Evolutionary conservation across 2,888 invertebrate species (phyloP).

Genomic region (Scelioninae gen. 1): DNA sequence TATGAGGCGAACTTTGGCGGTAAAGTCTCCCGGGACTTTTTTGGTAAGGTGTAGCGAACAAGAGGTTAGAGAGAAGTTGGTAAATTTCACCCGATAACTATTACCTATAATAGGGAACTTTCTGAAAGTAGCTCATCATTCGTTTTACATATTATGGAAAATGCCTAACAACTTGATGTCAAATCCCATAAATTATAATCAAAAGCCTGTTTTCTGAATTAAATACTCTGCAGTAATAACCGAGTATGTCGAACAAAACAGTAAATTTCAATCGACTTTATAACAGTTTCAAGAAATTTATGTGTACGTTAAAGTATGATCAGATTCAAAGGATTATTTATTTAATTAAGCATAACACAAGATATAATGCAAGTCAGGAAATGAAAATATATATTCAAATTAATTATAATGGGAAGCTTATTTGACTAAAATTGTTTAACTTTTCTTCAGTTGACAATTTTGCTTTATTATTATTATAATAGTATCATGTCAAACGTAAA

Average conservation of each 20-base stretch:
- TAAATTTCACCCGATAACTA: slow-evolving; percentile 68
- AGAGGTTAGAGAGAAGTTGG: slow-evolving; percentile 55
- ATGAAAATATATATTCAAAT: too few relatives aligned
- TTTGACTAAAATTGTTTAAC: background rate
- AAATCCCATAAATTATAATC: slow-evolving; percentile 56
- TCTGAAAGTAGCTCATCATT: slow-evolving; percentile 65
- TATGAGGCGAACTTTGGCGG: slow-evolving; percentile 66
- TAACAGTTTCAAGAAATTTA: background rate
- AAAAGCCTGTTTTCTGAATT: background rate
- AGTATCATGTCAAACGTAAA: slow-evolving; percentile 39
- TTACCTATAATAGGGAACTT: slow-evolving; percentile 67
- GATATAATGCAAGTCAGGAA: too few relatives aligned
- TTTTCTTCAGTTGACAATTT: background rate
- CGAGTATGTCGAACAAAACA: background rate
- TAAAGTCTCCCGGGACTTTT: slow-evolving; percentile 64
- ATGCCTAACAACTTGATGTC: slow-evolving; percentile 57
- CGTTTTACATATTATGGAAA: slow-evolving; percentile 58
- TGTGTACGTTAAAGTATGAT: background rate
- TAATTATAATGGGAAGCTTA: background rate
- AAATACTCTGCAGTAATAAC: background rate
- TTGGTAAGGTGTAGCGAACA: slow-evolving; percentile 64
- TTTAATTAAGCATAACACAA: slow-evolving; percentile 9
- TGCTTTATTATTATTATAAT: slow-evolving; percentile 30
- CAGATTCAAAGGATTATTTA: background rate
- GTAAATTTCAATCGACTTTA: background rate